phyloP scores from a whole-genome alignment of 2,888 invertebrate genomes.

The Xestia sexstrigata region DNA sequence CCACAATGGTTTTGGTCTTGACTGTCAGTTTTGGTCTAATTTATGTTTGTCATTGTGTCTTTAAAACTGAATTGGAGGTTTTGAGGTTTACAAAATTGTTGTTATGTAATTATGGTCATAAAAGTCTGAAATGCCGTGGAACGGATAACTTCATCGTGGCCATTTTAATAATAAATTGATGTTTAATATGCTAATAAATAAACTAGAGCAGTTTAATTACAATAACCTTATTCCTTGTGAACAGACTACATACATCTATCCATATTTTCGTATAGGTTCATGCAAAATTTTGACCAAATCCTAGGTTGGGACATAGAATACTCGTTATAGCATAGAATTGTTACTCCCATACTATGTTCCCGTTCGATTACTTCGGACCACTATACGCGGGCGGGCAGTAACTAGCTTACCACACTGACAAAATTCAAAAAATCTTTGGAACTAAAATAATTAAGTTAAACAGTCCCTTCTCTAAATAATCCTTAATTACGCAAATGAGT shows the following conservation, averaged over 20 bases:
- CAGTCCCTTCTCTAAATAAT: neutral
- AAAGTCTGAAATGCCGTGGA: neutral
- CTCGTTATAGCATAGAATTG: too few species aligned
- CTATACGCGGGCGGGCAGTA: neutral
- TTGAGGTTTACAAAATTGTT: neutral
- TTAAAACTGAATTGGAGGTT: constrained; percentile 7
- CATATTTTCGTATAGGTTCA: too few species aligned
- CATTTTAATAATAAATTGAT: neutral
- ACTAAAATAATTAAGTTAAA: constrained; percentile 8
- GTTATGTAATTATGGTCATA: constrained; percentile 1
- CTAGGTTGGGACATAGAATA: too few species aligned
- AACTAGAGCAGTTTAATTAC: neutral
- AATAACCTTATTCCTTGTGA: neutral
- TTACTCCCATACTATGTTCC: too few species aligned
- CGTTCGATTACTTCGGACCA: neutral
- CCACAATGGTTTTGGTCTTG: constrained; percentile 51
- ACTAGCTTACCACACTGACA: neutral
- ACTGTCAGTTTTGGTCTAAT: constrained; percentile 34
- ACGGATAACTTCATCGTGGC: neutral
- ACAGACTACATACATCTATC: neutral
- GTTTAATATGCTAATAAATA: neutral
- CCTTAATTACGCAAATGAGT: constrained; percentile 16
- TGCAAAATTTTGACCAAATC: too few species aligned
- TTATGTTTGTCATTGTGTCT: constrained; percentile 41
- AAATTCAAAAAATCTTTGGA: neutral